Evolutionary conservation across 1,140 invertebrate genomes (phyloP), one percentile per base, ranked within the genome.

Genomic region (Aradophagus sp.): DNA sequence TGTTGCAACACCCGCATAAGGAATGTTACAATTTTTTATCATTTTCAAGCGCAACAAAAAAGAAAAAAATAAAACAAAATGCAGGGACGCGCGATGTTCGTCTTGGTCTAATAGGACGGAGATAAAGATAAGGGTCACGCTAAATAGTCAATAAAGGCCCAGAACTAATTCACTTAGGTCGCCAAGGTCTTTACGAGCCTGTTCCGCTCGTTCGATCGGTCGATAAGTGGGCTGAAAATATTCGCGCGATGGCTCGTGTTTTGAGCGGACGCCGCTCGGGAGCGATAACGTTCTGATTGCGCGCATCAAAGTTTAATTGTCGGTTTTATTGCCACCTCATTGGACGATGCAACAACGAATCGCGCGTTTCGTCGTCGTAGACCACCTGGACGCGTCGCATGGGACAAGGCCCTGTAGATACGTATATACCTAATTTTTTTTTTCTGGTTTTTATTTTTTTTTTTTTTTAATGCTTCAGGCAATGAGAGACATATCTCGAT

Each of bases 401-500:
- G 52, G 53, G 63, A 56, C 73, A 67, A 71, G 67, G n/a, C n/a
- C n/a, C n/a, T n/a, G n/a, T n/a, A n/a, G n/a, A n/a, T n/a, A n/a
- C n/a, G n/a, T n/a, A n/a, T n/a, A n/a, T n/a, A n/a, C n/a, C n/a
- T n/a, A n/a, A n/a, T n/a, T n/a, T n/a, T n/a, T n/a, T n/a, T n/a
- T n/a, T n/a, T n/a, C n/a, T n/a, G n/a, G n/a, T n/a, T n/a, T n/a
- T n/a, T n/a, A n/a, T n/a, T n/a, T n/a, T n/a, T n/a, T n/a, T n/a
- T n/a, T n/a, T n/a, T n/a, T n/a, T n/a, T n/a, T n/a, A 74, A 74
- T 71, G 67, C 67, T 59, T 59, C 59, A 53, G 65, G 65, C 68
- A 45, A 68, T 50, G 44, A 52, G 34, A 31, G 44, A 52, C 20
- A 31, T 26, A 53, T 41, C 67, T 48, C 26, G 63, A 34, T 50